These are phyloP conservation scores for Meliscaeva auricollis DNA, from an alignment of 2,888 invertebrate species.

Conservation along the genomic window DNA sequence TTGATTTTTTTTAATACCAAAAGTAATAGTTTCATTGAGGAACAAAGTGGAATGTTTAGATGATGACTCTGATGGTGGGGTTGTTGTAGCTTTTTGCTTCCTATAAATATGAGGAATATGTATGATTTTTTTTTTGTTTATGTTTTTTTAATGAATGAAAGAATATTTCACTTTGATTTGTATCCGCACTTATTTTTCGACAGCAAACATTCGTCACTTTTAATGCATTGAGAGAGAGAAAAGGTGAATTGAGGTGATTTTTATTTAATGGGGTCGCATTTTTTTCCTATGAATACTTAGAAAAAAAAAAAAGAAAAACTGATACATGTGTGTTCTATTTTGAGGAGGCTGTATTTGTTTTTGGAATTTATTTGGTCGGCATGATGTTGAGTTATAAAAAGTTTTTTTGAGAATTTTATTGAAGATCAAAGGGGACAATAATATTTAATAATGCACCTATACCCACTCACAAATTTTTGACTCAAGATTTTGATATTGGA, in stretches of 20 bases:
- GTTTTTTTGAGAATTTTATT: slow-evolving; percentile 3
- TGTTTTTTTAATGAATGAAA: slow-evolving; percentile 28
- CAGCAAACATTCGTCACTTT: slow-evolving; percentile 34
- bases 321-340: background rate
- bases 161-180: slow-evolving; percentile 41
- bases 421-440: slow-evolving; percentile 15
- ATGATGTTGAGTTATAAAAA: background rate
- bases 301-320: slow-evolving; percentile 3
- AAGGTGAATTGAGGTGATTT: slow-evolving; percentile 45
- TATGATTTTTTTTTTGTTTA: slow-evolving; percentile 10
- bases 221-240: slow-evolving; percentile 37
- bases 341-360: background rate
- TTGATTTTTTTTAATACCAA: background rate
- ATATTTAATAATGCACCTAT: background rate
- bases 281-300: slow-evolving; percentile 6
- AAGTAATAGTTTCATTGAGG: slow-evolving; percentile 34
- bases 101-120: background rate
- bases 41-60: slow-evolving; percentile 19
- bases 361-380: slow-evolving; percentile 2
- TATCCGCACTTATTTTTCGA: slow-evolving; percentile 40
- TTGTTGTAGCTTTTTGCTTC: slow-evolving; percentile 4
- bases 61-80: background rate
- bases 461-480: background rate
- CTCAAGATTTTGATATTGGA: no score
- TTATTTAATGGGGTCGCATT: slow-evolving; percentile 23